A percentile compares a stretch with the other conserved stretches of the same genome.
phyloP scores from a whole-genome alignment of 30 jellyfish, hydroid and myxozoan genomes.

The Sanderia malayensis region DNA sequence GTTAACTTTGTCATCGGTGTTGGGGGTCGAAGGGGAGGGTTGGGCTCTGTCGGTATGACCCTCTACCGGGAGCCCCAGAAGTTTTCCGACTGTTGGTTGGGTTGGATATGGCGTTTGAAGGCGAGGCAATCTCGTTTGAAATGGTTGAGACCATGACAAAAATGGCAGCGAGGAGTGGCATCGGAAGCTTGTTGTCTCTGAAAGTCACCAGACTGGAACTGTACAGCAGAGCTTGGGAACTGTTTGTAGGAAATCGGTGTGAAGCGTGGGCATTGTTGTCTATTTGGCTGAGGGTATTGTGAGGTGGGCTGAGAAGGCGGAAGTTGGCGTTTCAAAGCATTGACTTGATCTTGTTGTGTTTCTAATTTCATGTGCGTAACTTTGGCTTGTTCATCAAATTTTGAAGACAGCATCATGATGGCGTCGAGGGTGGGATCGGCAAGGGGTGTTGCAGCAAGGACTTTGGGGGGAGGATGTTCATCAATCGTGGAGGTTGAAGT shows the following conservation, averaged over 20 bases:
- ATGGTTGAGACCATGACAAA: conserved; percentile 30
- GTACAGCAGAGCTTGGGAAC: conserved; percentile 20
- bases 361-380: not conserved
- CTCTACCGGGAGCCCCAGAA: no score
- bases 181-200: conserved; percentile 10
- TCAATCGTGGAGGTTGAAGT: conserved; percentile 7
- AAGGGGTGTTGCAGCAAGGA: not conserved
- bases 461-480: conserved; percentile 14
- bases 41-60: conserved; percentile 51
- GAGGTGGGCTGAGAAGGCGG: not conserved
- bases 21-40: conserved; percentile 28
- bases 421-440: not conserved
- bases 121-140: conserved; percentile 38
- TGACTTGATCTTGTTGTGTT: not conserved
- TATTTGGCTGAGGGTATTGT: conserved; percentile 8
- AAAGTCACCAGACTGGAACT: conserved; percentile 22
- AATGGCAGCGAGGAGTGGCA: conserved; percentile 28
- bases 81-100: conserved; percentile 36
- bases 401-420: conserved; percentile 23
- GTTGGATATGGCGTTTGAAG: not conserved
- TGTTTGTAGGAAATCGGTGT: conserved; percentile 1
- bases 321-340: not conserved
- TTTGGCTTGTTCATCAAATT: conserved; percentile 1
- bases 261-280: conserved; percentile 21
- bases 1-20: not conserved